Evolutionary conservation across 1,140 invertebrate genomes (phyloP).

Genomic region (Nasonia vitripennis): DNA sequence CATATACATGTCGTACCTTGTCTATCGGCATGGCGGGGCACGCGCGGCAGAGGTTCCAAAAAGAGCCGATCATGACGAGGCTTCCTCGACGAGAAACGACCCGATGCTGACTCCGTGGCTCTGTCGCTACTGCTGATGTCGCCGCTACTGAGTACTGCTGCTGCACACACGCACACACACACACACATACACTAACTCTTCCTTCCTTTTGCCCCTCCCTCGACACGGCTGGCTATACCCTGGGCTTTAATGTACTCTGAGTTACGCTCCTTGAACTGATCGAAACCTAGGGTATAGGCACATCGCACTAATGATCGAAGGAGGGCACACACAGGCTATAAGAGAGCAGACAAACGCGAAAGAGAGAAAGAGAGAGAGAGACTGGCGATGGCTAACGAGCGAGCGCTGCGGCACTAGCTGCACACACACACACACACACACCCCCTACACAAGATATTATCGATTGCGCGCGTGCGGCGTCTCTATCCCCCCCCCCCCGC

Average conservation of each 20-base stretch:
- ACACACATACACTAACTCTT: neutral
- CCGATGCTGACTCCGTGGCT: neutral
- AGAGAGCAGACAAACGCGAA: neutral
- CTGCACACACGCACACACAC: slow-evolving; percentile 21
- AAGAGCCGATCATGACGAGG: slow-evolving; percentile 89
- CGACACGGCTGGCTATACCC: neutral
- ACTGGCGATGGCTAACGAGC: neutral
- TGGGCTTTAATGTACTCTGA: neutral
- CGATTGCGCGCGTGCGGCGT: neutral
- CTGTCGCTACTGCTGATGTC: slow-evolving; percentile 53
- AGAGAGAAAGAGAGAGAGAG: neutral
- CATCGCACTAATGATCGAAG: neutral
- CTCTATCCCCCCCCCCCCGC: neutral
- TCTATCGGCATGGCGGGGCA: slow-evolving; percentile 95
- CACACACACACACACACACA: neutral
- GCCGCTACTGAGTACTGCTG: neutral
- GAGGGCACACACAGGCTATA: neutral
- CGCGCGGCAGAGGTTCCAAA: slow-evolving; percentile 94
- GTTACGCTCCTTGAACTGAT: neutral
- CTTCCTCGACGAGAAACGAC: neutral
- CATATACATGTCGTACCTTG: slow-evolving; percentile 81
- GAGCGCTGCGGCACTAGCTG: neutral
- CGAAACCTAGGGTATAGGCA: neutral
- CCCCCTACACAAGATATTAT: neutral
- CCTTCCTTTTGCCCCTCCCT: slow-evolving; percentile 23